A percentile compares a stretch with the other conserved stretches of the same genome.
Evolutionary conservation across 2,113 vertebrate species (phyloP).

Genomic region (Passerina amoena): DNA sequence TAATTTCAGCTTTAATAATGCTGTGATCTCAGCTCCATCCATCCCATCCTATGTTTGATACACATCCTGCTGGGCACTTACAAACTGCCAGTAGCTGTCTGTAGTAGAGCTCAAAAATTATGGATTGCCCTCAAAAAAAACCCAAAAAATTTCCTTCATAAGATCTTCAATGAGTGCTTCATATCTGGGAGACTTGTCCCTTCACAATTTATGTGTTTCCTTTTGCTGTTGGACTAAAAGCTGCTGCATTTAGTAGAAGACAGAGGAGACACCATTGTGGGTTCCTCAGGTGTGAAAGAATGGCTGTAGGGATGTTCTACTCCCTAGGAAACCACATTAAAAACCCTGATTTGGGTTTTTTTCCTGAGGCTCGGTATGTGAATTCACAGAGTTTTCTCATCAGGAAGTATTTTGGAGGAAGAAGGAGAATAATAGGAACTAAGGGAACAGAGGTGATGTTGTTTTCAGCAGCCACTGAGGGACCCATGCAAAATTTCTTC

Average conservation of each 20-base stretch:
- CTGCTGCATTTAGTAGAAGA: not conserved
- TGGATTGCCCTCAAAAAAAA: not conserved
- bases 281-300: not conserved
- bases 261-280: not conserved
- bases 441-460: not conserved
- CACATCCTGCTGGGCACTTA: not conserved
- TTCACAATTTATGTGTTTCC: not conserved
- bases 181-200: not conserved
- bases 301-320: not conserved
- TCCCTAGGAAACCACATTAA: not conserved
- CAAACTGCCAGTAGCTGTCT: not conserved
- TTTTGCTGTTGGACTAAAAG: not conserved
- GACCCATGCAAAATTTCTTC: not conserved
- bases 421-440: not conserved
- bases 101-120: not conserved
- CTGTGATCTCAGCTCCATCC: not conserved
- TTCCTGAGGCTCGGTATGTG: not conserved
- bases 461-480: not conserved
- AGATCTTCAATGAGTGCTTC: not conserved
- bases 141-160: accelerated
- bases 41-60: not conserved
- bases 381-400: not conserved
- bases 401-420: not conserved
- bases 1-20: not conserved
- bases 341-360: not conserved